A percentile compares a stretch with the other conserved stretches of the same genome.
phyloP scores from a whole-genome alignment of 30 jellyfish, hydroid and myxozoan genomes.

The Clytia hemisphaerica region DNA sequence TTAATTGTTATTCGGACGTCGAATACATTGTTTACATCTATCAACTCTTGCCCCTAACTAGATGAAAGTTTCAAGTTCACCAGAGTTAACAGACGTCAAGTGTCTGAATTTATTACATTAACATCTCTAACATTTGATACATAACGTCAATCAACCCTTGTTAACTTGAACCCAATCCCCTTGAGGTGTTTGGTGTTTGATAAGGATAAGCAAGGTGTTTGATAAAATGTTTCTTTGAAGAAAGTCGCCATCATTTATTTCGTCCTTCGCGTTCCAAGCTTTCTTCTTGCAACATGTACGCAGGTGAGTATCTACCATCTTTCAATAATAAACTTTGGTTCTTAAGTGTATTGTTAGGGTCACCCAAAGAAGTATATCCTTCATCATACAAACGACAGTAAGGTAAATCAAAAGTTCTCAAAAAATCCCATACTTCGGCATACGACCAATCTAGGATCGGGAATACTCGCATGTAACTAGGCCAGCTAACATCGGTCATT shows the following conservation, averaged over 20 bases:
- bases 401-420: slow-evolving; percentile 48
- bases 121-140: no score
- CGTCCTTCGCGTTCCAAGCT: slow-evolving; percentile 71
- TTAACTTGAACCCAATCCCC: no score
- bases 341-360: slow-evolving; percentile 55
- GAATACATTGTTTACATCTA: no score
- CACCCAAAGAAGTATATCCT: slow-evolving; percentile 94
- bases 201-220: no score
- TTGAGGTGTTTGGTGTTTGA: no score
- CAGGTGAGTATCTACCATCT: slow-evolving; percentile 85
- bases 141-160: no score
- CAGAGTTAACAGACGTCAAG: no score
- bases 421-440: slow-evolving; percentile 83
- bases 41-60: no score
- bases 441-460: slow-evolving; percentile 94
- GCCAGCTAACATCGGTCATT: slow-evolving; percentile 88
- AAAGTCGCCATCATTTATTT: slow-evolving; percentile 1
- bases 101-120: no score
- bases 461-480: slow-evolving; percentile 73
- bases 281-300: slow-evolving; percentile 54
- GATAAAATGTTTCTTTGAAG: no score
- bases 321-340: slow-evolving; percentile 46
- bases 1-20: no score
- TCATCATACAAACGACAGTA: slow-evolving; percentile 74
- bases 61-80: no score